These are phyloP conservation scores for Ophion costatus DNA, from an alignment of 2,888 invertebrate genomes.

Conservation along the genomic window DNA sequence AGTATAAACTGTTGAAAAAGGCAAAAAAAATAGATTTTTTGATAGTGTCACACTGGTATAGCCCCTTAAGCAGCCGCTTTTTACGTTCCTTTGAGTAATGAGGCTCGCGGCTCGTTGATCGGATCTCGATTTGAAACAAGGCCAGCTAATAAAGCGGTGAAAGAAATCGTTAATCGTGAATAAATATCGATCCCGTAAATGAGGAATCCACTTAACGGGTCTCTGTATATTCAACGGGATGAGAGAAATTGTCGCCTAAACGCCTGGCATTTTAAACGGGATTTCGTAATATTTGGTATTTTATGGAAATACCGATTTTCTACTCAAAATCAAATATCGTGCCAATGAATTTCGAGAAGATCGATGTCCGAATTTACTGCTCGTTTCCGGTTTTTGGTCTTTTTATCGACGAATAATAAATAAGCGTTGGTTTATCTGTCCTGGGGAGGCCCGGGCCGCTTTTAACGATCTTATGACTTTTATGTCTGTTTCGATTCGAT, in stretches of 20 bases:
- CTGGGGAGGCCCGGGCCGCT: too few species aligned
- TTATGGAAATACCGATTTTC: background rate
- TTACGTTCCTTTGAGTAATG: background rate
- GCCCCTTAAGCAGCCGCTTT: too few species aligned
- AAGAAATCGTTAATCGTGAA: conserved; percentile 10
- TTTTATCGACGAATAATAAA: background rate
- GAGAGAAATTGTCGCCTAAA: conserved; percentile 4
- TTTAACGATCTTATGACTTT: background rate
- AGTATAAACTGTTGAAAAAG: too few species aligned
- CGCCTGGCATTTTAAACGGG: background rate
- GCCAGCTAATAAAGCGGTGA: conserved; percentile 12
- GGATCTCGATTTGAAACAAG: background rate
- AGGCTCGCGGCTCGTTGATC: background rate
- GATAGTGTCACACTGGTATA: too few species aligned
- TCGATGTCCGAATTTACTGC: background rate
- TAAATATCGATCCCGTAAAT: background rate
- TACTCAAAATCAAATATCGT: background rate
- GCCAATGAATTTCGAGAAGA: background rate
- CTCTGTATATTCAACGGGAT: conserved; percentile 13
- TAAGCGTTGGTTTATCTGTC: background rate
- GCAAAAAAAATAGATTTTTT: too few species aligned
- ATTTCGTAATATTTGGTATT: background rate
- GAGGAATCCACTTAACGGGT: background rate
- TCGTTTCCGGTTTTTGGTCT: too few species aligned
- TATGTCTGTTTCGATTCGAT: background rate